phyloP scores from a whole-genome alignment of 2,888 invertebrate genomes.

The Oligia latruncula region DNA sequence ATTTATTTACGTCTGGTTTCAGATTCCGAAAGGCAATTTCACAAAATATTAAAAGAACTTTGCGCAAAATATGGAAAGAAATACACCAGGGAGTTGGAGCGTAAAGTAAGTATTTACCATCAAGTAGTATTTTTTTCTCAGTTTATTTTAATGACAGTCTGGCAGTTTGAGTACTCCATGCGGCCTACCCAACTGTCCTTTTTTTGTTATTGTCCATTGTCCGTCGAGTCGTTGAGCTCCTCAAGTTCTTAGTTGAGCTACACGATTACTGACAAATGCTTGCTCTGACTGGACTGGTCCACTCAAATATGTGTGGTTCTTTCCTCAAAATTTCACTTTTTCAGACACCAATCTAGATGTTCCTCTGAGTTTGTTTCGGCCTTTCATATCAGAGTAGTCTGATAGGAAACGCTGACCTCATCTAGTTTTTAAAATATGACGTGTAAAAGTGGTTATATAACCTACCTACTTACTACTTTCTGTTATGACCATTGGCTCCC shows the following conservation, averaged over 20 bases:
- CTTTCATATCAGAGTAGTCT: neutral
- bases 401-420: neutral
- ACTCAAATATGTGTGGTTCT: neutral
- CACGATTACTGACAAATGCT: neutral
- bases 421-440: neutral
- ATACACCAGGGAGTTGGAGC: slow-evolving; percentile 73
- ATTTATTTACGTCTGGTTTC: slow-evolving; percentile 52
- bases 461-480: neutral
- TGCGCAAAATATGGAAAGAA: slow-evolving; percentile 76
- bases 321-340: neutral
- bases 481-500: neutral
- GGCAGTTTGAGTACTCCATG: neutral
- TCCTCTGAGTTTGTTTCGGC: neutral
- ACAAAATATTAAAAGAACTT: slow-evolving; percentile 73
- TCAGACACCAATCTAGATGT: neutral
- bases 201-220: neutral
- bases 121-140: neutral
- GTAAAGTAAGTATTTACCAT: slow-evolving; percentile 63
- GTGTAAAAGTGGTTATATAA: neutral
- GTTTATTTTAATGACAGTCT: neutral
- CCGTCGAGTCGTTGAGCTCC: neutral
- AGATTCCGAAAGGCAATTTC: slow-evolving; percentile 81
- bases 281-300: neutral
- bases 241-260: neutral
- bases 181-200: neutral